Evolutionary conservation across 2,113 vertebrate species (phyloP), one percentile per base, ranked within the genome.

Genomic region (Myotis lucifugus): DNA sequence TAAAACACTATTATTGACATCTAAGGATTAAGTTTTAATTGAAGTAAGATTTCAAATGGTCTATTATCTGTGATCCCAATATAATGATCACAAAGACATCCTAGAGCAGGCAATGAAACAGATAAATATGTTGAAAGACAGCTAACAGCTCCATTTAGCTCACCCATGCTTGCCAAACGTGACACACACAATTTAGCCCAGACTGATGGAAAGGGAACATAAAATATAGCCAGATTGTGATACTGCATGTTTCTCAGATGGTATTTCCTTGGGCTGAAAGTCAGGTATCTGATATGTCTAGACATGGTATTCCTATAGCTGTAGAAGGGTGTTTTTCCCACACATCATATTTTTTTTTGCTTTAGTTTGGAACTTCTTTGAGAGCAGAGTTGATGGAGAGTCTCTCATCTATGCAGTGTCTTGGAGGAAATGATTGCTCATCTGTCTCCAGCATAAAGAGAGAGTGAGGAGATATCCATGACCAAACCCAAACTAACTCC

Each of bases 1-100:
- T 83, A 96, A 97, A 79, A 95, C 46, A 78, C 59, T 77, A n/a
- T 78, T 95, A 96, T 85, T 94, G 96, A 96, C 96, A 97, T 90
- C 86, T 78, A 74, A 96, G 78, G 93, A 96, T 97, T 96, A 97
- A 88, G 94, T 90, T 97, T 95, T 98, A 97, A 97, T 97, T 97
- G 94, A 95, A 95, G 95, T 95, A 95, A 92, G 85, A 95, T 97
- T 98, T 96, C 89, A 89, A 92, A 95, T 88, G 90, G 96, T 81
- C 97, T 96, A 42, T 97, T 96, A 93, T 97, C 96, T 94, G 74
- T 96, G 96, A 96, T 96, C 95, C 91, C 89, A 93, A 66, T 91
- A 79, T 93, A 97, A 95, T 77, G 95, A 96, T 97, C 86, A 95
- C 96, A 96, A 91, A 96, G 92, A 97, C 83, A 89, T 95, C 66